Conservation (phyloP, 2,797 vertebrate genomes). For the Galago senegalensis region DNA sequence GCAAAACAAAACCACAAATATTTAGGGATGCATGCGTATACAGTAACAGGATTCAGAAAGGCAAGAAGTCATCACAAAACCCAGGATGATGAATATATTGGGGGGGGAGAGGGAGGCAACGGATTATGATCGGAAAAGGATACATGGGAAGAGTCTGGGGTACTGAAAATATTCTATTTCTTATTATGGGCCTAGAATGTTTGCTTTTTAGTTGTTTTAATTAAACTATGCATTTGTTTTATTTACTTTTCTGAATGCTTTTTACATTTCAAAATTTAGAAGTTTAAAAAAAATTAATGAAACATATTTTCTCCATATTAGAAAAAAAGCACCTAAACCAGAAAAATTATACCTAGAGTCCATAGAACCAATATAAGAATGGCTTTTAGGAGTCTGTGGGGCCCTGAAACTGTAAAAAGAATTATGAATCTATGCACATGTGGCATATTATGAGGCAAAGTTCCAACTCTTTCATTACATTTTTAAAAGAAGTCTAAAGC, state of each 20-base stretch:
- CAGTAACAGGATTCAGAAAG: neutral
- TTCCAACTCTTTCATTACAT: slow-evolving; percentile 12
- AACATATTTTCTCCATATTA: neutral
- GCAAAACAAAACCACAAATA: slow-evolving; percentile 14
- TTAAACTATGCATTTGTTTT: neutral
- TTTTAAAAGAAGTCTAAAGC: neutral
- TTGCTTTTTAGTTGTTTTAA: slow-evolving; percentile 35
- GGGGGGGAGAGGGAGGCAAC: neutral
- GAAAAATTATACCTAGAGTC: neutral
- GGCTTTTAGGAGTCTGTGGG: neutral
- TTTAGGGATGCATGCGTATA: neutral
- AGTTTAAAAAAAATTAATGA: slow-evolving; percentile 29
- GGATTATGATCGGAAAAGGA: neutral
- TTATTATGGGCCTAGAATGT: neutral
- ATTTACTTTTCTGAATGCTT: neutral
- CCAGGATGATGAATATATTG: neutral
- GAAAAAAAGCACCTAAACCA: neutral
- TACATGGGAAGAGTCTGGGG: neutral
- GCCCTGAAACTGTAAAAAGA: slow-evolving; percentile 30
- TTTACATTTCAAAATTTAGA: slow-evolving; percentile 47
- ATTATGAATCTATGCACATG: neutral
- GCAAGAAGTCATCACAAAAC: neutral
- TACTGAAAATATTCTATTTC: neutral
- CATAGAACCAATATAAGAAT: neutral
- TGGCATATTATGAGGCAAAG: neutral